Evolutionary conservation across 2,888 invertebrate genomes (phyloP), one percentile per base, ranked within the genome.

Genomic region (Carabus problematicus): DNA sequence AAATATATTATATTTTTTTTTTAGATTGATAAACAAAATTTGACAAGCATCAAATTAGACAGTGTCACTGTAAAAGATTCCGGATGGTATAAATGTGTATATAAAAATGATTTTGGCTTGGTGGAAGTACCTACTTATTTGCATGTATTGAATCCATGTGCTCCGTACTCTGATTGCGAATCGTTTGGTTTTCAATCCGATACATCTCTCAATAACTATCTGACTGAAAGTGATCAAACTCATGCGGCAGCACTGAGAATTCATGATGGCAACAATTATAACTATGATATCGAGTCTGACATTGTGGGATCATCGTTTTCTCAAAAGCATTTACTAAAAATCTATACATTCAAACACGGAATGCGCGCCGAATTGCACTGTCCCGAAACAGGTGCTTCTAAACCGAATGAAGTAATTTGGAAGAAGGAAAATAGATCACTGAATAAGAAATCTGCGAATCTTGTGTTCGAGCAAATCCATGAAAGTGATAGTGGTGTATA

Each of bases 31-130:
- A 18, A 19, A 52, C 18, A 52, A 52, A 52, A 52, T 18, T 16
- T 19, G 16, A 19, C 14, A 19, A 11, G 16, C 8, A 11, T 52
- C 11, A 52, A 16, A 52, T 9, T 52, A 52, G 1, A 18, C 1
- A 52, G 19, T 11, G 19, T 52, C 9, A 52, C 9, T 19, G 52
- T 19, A n/a, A 52, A 52, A 16, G 52, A 52, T 11, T 9, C 16
- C 18, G 52, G 52, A 52, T 52, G 12, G 52, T 52, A 52, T 18
- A 52, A 52, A 52, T 52, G 52, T 52, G 52, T 52, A 8, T 19
- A 52, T 18, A 52, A 52, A 29, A 29, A 29, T 29, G 29, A 29
- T 29, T 29, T 29, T 29, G 29, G 29, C 16, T 16, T 16, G 11
- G 52, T 16, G 0, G 18, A 16, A 52, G 19, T 19, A 18, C 16